Evolutionary conservation across 2,797 vertebrate species (phyloP).

Genomic region (Cichlasoma orientale): DNA sequence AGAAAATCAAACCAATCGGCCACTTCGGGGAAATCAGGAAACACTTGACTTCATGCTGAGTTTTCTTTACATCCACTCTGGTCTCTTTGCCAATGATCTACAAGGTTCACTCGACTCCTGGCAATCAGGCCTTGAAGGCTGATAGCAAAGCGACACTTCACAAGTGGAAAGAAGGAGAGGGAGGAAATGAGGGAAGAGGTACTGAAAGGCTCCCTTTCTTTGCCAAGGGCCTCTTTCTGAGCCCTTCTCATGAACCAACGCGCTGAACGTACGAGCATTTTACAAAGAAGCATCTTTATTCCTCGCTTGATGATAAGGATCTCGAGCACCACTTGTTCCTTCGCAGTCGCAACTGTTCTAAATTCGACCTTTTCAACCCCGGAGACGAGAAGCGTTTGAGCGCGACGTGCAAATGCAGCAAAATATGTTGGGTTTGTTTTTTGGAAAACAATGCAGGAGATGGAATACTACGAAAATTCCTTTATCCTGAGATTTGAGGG

Average conservation of each 20-base stretch:
- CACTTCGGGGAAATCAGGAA: not conserved
- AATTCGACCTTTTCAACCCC: not conserved
- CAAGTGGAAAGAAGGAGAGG: slow-evolving; percentile 56
- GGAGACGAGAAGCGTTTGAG: not conserved
- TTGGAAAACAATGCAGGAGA: not conserved
- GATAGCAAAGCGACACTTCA: slow-evolving; percentile 75
- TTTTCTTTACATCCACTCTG: slow-evolving; percentile 4
- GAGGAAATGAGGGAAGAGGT: slow-evolving; percentile 50
- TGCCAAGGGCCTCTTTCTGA: slow-evolving; percentile 49
- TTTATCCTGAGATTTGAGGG: not conserved
- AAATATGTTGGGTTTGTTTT: too few species aligned
- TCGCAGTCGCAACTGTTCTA: slow-evolving; percentile 1
- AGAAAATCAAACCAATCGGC: slow-evolving; percentile 11
- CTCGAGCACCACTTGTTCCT: slow-evolving; percentile 25
- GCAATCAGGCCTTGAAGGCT: slow-evolving; percentile 59
- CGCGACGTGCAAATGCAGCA: not conserved
- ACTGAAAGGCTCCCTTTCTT: slow-evolving; percentile 73
- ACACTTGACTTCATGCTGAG: not conserved
- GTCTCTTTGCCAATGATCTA: slow-evolving; percentile 66
- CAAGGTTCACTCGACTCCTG: slow-evolving; percentile 44
- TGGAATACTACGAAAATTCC: not conserved
- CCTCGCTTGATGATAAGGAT: slow-evolving; percentile 42
- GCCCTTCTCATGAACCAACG: slow-evolving; percentile 47
- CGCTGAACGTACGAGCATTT: slow-evolving; percentile 27
- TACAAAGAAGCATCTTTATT: slow-evolving; percentile 68